These are phyloP conservation scores for Mesoclemmys tuberculata DNA, from an alignment of 2,113 vertebrate genomes.

Conservation along the genomic window DNA sequence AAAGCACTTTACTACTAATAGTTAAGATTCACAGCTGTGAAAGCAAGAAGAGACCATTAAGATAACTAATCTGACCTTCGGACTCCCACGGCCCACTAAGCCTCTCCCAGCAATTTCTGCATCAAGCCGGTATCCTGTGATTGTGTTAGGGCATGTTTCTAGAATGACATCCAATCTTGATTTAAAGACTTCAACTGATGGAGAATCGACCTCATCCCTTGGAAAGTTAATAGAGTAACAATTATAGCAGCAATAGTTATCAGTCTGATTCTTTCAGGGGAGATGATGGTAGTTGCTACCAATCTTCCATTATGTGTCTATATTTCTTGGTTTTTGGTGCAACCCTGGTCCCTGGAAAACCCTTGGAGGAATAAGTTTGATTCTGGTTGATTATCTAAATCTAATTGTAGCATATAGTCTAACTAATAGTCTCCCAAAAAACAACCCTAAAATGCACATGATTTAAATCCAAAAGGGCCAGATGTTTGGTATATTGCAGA, in stretches of 20 bases:
- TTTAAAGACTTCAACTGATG: background rate
- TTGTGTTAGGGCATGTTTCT: background rate
- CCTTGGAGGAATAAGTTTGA: background rate
- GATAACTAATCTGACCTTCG: background rate
- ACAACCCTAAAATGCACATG: background rate
- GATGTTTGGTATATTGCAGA: background rate
- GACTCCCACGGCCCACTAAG: background rate
- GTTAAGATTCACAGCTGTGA: background rate
- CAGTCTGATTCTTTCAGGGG: background rate
- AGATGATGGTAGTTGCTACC: background rate
- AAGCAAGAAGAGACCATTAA: background rate
- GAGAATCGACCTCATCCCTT: background rate
- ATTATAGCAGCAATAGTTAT: background rate
- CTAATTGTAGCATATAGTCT: background rate
- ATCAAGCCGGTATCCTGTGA: background rate
- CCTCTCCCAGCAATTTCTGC: background rate
- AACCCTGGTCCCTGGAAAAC: background rate
- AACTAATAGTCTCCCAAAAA: background rate
- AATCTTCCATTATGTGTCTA: background rate
- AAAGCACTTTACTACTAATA: background rate
- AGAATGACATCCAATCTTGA: background rate
- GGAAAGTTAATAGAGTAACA: background rate
- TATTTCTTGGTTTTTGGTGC: background rate
- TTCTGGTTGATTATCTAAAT: background rate
- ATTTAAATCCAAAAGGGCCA: background rate